Conservation (phyloP, 2,888 invertebrate species). For the Machimus atricapillus region DNA sequence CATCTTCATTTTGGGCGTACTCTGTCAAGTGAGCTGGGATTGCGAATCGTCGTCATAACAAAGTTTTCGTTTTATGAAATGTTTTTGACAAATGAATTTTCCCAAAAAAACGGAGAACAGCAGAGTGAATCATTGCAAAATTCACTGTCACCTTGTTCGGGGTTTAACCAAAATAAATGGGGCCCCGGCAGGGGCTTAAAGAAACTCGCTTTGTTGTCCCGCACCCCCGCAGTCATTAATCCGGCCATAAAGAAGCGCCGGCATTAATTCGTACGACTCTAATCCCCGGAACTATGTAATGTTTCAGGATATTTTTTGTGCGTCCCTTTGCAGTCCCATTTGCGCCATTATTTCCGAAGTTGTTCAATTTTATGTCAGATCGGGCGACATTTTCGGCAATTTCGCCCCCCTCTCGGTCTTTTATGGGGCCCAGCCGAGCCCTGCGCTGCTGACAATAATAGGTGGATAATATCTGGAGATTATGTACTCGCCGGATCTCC, state of each 20-base stretch:
- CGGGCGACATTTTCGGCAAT: not conserved
- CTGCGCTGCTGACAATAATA: not conserved
- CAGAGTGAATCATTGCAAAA: not conserved
- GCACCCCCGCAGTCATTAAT: not conserved
- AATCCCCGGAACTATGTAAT: constrained; percentile 3
- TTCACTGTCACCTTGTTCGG: constrained; percentile 48
- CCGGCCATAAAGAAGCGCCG: not conserved
- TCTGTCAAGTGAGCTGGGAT: not conserved
- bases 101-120: not conserved
- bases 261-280: not conserved
- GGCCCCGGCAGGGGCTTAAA: not conserved
- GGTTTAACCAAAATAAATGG: constrained; percentile 47
- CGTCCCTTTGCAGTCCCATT: not conserved
- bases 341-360: constrained; percentile 9
- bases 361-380: constrained; percentile 14
- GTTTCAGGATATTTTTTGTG: not conserved
- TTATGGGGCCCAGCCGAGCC: not conserved
- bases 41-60: not conserved
- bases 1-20: not conserved
- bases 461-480: constrained; percentile 16
- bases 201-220: not conserved
- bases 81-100: not conserved
- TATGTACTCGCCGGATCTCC: constrained; percentile 15
- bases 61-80: not conserved
- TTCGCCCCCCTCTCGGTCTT: not conserved